A percentile compares a stretch with the other conserved stretches of the same genome.
phyloP scores from a whole-genome alignment of 2,113 vertebrate species.

The Perognathus longimembris region DNA sequence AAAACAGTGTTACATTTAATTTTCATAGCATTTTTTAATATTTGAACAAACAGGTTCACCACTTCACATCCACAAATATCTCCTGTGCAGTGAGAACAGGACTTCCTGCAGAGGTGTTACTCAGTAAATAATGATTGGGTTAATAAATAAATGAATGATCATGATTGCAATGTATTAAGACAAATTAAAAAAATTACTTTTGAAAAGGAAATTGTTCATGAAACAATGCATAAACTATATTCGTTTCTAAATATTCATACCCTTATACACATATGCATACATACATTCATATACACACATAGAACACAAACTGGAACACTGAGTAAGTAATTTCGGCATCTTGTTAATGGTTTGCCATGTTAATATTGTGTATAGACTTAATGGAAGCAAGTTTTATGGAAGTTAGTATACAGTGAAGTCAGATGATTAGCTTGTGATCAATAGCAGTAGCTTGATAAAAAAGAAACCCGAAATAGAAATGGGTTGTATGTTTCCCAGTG shows the following conservation, averaged over 20 bases:
- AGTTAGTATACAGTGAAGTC: not conserved
- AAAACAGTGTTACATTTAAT: not conserved
- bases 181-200: not conserved
- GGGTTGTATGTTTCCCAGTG: not conserved
- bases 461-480: not conserved
- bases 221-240: not conserved
- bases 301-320: not conserved
- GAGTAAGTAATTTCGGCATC: not conserved
- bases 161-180: not conserved
- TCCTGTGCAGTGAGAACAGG: not conserved
- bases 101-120: not conserved
- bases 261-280: not conserved
- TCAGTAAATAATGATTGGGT: not conserved
- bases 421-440: not conserved
- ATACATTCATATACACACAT: no score
- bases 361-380: not conserved
- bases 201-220: not conserved
- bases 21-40: constrained; percentile 8
- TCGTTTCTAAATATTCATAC: not conserved
- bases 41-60: not conserved
- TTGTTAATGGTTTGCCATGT: not conserved
- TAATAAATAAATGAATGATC: not conserved
- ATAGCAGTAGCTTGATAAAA: not conserved
- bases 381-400: not conserved
- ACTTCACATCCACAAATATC: not conserved